phyloP scores from a whole-genome alignment of 2,888 invertebrate genomes.

The Drosophila fungiperda region DNA sequence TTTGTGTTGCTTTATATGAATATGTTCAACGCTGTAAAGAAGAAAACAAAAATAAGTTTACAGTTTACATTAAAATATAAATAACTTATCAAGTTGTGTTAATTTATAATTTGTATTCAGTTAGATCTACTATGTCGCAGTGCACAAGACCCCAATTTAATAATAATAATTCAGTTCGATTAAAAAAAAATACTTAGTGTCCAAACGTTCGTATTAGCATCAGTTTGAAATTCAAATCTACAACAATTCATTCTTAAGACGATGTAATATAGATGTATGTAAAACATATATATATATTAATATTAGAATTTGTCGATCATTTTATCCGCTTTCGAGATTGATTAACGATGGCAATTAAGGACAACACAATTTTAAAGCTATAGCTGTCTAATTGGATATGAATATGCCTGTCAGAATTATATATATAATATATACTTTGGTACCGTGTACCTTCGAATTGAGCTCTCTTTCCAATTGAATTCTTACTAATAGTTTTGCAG shows the following conservation, averaged over 20 bases:
- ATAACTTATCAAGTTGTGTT: not conserved
- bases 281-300: not conserved
- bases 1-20: not conserved
- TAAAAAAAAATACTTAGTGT: not conserved
- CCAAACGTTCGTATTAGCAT: not conserved
- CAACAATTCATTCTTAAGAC: not conserved
- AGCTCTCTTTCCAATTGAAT: not conserved
- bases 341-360: not conserved
- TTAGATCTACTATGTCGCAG: not conserved
- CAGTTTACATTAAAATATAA: not conserved
- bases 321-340: not conserved
- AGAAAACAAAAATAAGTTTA: not conserved
- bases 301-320: not conserved
- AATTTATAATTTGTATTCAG: not conserved
- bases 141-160: too few relatives aligned
- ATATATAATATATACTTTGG: not conserved
- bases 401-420: not conserved
- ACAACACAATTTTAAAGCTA: not conserved
- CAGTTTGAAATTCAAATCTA: not conserved
- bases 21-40: conserved; percentile 7
- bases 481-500: not conserved
- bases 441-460: not conserved
- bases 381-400: not conserved
- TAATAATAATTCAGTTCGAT: not conserved
- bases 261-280: not conserved